Evolutionary conservation across 2,888 invertebrate genomes (phyloP).

Genomic region (Noctua janthe): DNA sequence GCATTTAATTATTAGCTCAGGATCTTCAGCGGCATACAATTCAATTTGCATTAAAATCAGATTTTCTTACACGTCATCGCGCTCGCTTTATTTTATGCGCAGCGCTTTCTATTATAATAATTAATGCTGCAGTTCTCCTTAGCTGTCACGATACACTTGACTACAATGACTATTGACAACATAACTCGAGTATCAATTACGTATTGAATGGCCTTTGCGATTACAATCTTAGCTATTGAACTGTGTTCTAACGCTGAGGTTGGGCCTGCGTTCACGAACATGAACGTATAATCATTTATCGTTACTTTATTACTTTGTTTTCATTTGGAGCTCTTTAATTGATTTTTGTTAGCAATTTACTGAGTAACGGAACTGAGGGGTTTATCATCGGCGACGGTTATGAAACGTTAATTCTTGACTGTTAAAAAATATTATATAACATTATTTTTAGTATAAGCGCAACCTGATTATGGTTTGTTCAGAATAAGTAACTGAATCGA

Average conservation of each 20-base stretch:
- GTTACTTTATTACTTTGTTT: constrained; percentile 58
- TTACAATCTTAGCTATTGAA: constrained; percentile 73
- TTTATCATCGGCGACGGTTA: constrained; percentile 34
- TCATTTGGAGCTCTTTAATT: constrained; percentile 55
- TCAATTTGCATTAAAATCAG: constrained; percentile 64
- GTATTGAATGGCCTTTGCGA: constrained; percentile 73
- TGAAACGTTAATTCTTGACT: constrained; percentile 37
- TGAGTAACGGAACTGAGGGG: constrained; percentile 52
- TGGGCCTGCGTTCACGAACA: constrained; percentile 56
- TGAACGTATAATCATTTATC: constrained; percentile 54
- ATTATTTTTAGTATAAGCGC: too few relatives aligned
- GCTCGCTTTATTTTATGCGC: constrained; percentile 48
- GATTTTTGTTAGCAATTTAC: constrained; percentile 58
- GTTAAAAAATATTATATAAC: constrained; percentile 24
- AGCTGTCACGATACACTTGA: constrained; percentile 68
- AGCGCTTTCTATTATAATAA: constrained; percentile 64
- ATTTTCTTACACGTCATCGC: constrained; percentile 55
- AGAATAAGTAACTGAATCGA: too few relatives aligned
- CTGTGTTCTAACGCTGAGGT: constrained; percentile 66
- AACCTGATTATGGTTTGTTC: too few relatives aligned
- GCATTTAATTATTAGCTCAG: constrained; percentile 58
- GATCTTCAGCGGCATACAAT: constrained; percentile 53
- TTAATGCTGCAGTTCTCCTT: constrained; percentile 64
- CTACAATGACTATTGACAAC: constrained; percentile 73
- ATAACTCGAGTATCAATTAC: constrained; percentile 73